A percentile compares a stretch with the other conserved stretches of the same genome.
Evolutionary conservation across 2,888 invertebrate genomes (phyloP).

Genomic region (Phyto melanocephala): DNA sequence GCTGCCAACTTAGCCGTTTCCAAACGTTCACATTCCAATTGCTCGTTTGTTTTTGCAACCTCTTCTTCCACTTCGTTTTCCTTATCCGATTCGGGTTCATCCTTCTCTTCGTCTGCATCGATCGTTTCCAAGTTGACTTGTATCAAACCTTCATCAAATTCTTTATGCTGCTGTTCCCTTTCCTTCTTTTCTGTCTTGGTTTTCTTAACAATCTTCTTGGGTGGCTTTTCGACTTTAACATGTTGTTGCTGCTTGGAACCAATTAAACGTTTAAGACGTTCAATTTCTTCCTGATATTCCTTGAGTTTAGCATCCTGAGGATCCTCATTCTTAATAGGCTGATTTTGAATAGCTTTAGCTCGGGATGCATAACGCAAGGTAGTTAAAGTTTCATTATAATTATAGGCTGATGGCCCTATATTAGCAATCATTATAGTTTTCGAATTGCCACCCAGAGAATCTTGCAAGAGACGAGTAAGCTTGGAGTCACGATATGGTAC

Average conservation of each 20-base stretch:
- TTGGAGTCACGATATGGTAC: conserved; percentile 99
- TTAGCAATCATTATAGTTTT: conserved; percentile 99
- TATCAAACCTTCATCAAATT: conserved; percentile 61
- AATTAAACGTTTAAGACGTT: conserved; percentile 81
- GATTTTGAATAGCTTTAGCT: conserved; percentile 99
- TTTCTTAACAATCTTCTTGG: conserved; percentile 71
- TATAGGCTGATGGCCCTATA: conserved; percentile 97
- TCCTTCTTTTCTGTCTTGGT: conserved; percentile 70
- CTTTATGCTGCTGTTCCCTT: conserved; percentile 67
- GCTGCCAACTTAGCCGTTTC: conserved; percentile 87
- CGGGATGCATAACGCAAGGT: conserved; percentile 97
- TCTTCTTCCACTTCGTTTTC: conserved; percentile 76
- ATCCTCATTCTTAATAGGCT: conserved; percentile 98
- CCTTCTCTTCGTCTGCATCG: conserved; percentile 70
- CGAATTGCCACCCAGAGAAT: conserved; percentile 98
- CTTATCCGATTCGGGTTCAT: conserved; percentile 78
- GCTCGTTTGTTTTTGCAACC: conserved; percentile 74
- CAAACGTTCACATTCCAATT: conserved; percentile 84
- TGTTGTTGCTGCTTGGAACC: conserved; percentile 78
- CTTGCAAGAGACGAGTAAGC: conserved; percentile 95
- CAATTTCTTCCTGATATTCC: conserved; percentile 97
- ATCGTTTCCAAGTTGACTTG: conserved; percentile 3
- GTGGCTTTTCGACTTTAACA: conserved; percentile 72
- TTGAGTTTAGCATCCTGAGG: conserved; percentile 98
- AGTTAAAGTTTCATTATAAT: conserved; percentile 98